These are phyloP conservation scores for Brenthis hecate DNA, from an alignment of 2,888 invertebrate genomes.

Conservation along the genomic window DNA sequence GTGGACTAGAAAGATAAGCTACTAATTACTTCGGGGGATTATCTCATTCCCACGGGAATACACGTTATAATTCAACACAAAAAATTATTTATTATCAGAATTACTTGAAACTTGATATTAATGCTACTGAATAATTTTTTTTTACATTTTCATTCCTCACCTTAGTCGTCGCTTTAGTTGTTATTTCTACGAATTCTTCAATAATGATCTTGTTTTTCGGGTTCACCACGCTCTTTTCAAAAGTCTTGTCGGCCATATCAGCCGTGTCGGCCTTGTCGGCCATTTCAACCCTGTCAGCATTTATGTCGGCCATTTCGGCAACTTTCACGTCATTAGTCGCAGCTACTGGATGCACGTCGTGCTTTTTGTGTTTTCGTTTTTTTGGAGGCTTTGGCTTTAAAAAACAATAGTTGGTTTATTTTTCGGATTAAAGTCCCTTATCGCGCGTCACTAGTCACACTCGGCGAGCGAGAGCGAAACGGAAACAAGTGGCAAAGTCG, in stretches of 20 bases:
- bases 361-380: constrained; percentile 32
- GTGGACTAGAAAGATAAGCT: too few relatives aligned
- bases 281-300: constrained; percentile 1
- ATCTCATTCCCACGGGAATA: too few relatives aligned
- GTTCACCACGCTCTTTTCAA: background rate
- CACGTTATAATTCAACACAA: too few relatives aligned
- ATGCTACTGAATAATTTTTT: too few relatives aligned
- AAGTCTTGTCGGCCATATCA: background rate
- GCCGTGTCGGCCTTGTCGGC: constrained; percentile 9
- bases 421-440: background rate
- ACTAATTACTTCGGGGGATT: too few relatives aligned
- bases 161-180: constrained; percentile 24
- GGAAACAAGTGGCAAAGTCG: too few relatives aligned
- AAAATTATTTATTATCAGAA: too few relatives aligned
- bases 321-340: constrained; percentile 9
- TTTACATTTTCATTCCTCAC: background rate
- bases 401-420: background rate
- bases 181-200: constrained; percentile 63
- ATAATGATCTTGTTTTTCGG: constrained; percentile 59
- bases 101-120: too few relatives aligned
- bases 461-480: too few relatives aligned
- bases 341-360: constrained; percentile 17
- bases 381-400: constrained; percentile 27
- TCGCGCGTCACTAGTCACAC: too few relatives aligned
- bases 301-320: constrained; percentile 16